Conservation (phyloP, 2,113 vertebrate species). For the Oostethus manadensis region DNA sequence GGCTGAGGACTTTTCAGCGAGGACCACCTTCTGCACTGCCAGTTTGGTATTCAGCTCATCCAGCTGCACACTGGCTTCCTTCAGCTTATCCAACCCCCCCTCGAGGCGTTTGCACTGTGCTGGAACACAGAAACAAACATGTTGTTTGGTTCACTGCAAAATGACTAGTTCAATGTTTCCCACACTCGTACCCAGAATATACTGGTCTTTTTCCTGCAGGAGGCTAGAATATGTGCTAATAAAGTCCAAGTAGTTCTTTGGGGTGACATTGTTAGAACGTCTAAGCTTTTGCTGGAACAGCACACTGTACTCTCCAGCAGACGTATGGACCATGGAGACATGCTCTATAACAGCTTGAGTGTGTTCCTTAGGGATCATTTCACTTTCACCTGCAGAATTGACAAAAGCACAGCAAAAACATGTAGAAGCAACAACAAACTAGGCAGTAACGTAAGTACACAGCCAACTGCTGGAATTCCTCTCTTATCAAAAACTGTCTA, state of each 20-base stretch:
- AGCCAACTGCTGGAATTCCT: too few species aligned
- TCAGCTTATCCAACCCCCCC: conserved; percentile 86
- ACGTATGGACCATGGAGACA: conserved; percentile 84
- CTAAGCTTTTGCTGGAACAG: conserved; percentile 85
- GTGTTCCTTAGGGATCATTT: conserved; percentile 71
- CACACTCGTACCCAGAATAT: conserved; percentile 75
- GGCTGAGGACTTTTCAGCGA: conserved; percentile 85
- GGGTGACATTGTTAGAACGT: conserved; percentile 87
- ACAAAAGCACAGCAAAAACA: not conserved
- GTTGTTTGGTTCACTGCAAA: not conserved
- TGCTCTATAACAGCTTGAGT: conserved; percentile 73
- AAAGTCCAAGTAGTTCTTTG: conserved; percentile 94
- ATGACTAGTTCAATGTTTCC: conserved; percentile 17
- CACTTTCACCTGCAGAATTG: conserved; percentile 69
- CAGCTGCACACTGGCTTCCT: conserved; percentile 85
- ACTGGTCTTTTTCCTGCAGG: conserved; percentile 83
- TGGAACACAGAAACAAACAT: conserved; percentile 40
- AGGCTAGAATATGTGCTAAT: conserved; percentile 81
- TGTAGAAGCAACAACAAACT: not conserved
- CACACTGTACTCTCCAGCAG: conserved; percentile 81
- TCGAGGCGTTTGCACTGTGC: conserved; percentile 88
- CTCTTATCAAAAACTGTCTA: too few species aligned
- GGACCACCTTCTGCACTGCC: conserved; percentile 84
- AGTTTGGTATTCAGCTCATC: conserved; percentile 86
- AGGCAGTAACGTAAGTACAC: not conserved